phyloP scores from a whole-genome alignment of 2,888 invertebrate species.

The Erebia epiphron region DNA sequence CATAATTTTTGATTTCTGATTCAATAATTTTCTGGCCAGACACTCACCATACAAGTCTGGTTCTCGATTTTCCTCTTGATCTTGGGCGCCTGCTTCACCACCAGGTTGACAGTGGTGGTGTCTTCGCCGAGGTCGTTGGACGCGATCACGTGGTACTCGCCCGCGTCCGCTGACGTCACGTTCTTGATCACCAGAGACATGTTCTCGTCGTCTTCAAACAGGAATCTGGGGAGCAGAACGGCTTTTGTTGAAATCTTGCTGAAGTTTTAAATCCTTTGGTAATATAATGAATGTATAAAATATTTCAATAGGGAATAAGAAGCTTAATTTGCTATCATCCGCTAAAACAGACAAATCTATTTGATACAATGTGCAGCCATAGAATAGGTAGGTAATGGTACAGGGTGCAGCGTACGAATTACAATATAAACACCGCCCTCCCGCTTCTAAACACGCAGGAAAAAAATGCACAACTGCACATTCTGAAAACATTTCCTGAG shows the following conservation, averaged over 20 bases:
- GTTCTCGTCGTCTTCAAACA: constrained; percentile 95
- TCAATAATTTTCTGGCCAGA: neutral
- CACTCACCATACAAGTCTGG: constrained; percentile 83
- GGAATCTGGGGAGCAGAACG: constrained; percentile 76
- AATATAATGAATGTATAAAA: too few species aligned
- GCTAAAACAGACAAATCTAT: too few species aligned
- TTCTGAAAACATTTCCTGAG: too few species aligned
- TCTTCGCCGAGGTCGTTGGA: constrained; percentile 93
- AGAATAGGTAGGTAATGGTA: too few species aligned
- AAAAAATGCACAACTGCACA: too few species aligned
- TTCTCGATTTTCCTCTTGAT: constrained; percentile 92
- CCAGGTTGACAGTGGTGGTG: constrained; percentile 87
- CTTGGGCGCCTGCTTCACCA: constrained; percentile 93
- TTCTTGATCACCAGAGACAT: constrained; percentile 95
- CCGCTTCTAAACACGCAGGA: too few species aligned
- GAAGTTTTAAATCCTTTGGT: neutral
- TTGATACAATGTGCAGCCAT: too few species aligned
- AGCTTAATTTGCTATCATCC: too few species aligned
- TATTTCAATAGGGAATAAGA: too few species aligned
- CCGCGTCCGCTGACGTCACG: constrained; percentile 91
- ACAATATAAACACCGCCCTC: too few species aligned
- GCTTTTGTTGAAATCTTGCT: neutral
- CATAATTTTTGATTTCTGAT: too few species aligned
- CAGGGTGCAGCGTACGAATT: too few species aligned
- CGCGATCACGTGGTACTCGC: constrained; percentile 90